Evolutionary conservation across 2,797 vertebrate genomes (phyloP), one percentile per base, ranked within the genome.

Genomic region (Sebastes nivosus): DNA sequence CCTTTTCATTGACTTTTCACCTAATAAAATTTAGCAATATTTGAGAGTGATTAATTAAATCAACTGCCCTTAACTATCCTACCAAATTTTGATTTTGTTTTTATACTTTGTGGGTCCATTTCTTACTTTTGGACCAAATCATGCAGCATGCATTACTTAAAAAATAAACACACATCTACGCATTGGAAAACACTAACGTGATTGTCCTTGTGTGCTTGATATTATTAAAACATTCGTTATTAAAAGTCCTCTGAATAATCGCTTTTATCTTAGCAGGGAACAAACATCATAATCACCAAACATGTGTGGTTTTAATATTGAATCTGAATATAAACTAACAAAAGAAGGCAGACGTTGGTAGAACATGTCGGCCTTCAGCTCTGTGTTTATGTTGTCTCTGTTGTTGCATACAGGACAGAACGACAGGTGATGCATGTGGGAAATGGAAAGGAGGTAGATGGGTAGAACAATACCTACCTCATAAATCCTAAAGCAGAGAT

Each of bases 401-500:
- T 8, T 16, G 7, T 32, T 20, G 29, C 59, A 13, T 13, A 5
- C 22, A 25, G 24, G 58, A 60, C 27, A 25, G 58, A 20, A 20
- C 27, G 8, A 29, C 0, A 60, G 58, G 7, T 20, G 58, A 20
- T 5, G 58, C 58, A 60, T 30, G 58, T 20, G 65, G 42, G 10
- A n/a, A 8, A 52, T n/a, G 10, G 6, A 50, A 42, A 38, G 1
- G 8, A 54, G 27, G 27, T 30, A 13, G 27, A 14, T 5, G 20
- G 4, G 54, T 1, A 16, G 25, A 67, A 30, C 16, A 24, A 25
- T 12, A 80, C 96, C 93, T 87, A 98, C 98, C 98, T 99, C 98
- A 99, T 99, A 68, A 99, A 99, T 2, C 95, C 97, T 85, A 99
- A 91, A 85, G 99, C 97, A 71, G 94, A 85, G 67, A 99, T 95